These are phyloP conservation scores for Catostylus mosaicus DNA, from an alignment of 30 jellyfish, hydroid and myxozoan species.

Conservation along the genomic window DNA sequence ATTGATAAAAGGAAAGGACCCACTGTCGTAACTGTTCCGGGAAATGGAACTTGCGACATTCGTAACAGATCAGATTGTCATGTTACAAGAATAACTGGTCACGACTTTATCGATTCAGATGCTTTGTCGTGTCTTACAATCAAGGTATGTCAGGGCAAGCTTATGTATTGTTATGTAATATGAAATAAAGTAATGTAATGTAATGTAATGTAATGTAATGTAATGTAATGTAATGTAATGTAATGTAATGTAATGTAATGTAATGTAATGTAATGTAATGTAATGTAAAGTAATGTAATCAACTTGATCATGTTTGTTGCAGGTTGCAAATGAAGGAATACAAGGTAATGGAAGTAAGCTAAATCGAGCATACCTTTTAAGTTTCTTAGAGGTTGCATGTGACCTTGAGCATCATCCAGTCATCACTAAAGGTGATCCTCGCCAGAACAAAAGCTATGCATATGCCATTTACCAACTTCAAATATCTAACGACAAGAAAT, in stretches of 20 bases:
- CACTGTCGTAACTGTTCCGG: constrained; percentile 29
- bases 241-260: neutral
- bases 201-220: neutral
- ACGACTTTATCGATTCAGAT: constrained; percentile 65
- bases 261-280: neutral
- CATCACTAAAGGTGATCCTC: constrained; percentile 35
- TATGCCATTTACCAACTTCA: constrained; percentile 3
- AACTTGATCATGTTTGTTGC: no score
- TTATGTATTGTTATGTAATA: no score
- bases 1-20: constrained; percentile 54
- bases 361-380: neutral
- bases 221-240: no score
- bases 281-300: neutral
- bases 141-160: neutral
- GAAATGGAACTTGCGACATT: constrained; percentile 71
- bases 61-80: constrained; percentile 67
- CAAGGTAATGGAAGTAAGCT: neutral
- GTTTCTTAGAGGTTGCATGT: constrained; percentile 22
- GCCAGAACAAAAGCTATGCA: constrained; percentile 11
- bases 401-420: constrained; percentile 43
- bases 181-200: neutral
- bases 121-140: constrained; percentile 44
- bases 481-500: constrained; percentile 3
- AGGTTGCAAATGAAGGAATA: neutral
- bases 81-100: constrained; percentile 66